Conservation (phyloP, 2,797 vertebrate genomes). For the Pterois miles region DNA sequence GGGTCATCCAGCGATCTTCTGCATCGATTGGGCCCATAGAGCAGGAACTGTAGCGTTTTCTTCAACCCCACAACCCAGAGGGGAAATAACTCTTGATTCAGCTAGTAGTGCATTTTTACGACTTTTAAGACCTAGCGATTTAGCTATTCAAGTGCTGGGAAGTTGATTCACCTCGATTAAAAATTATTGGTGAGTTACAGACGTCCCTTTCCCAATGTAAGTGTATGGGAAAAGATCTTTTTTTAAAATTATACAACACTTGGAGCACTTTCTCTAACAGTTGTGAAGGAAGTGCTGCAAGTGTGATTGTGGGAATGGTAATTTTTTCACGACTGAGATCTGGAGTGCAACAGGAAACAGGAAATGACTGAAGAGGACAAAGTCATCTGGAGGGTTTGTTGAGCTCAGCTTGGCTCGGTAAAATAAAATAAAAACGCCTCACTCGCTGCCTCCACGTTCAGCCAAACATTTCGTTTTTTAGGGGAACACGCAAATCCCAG, state of each 20-base stretch:
- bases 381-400: constrained; percentile 48
- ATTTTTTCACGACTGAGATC: constrained; percentile 28
- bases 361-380: constrained; percentile 55
- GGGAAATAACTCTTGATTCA: too few relatives aligned
- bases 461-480: constrained; percentile 5
- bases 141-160: too few relatives aligned
- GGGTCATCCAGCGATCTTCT: too few relatives aligned
- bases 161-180: too few relatives aligned
- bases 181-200: too few relatives aligned
- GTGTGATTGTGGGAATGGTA: constrained; percentile 44
- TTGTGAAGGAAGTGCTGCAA: constrained; percentile 33
- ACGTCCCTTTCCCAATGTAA: too few relatives aligned
- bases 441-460: neutral
- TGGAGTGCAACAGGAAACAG: constrained; percentile 54
- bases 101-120: too few relatives aligned
- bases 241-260: constrained; percentile 30
- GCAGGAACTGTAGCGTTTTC: too few relatives aligned
- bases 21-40: too few relatives aligned
- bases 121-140: too few relatives aligned
- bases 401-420: constrained; percentile 16
- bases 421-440: neutral
- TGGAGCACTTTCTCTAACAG: constrained; percentile 12
- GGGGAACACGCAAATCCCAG: neutral
- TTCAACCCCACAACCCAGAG: too few relatives aligned
- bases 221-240: too few relatives aligned